These are phyloP conservation scores for Pedionomus torquatus DNA, from an alignment of 2,113 vertebrate species.

Conservation along the genomic window DNA sequence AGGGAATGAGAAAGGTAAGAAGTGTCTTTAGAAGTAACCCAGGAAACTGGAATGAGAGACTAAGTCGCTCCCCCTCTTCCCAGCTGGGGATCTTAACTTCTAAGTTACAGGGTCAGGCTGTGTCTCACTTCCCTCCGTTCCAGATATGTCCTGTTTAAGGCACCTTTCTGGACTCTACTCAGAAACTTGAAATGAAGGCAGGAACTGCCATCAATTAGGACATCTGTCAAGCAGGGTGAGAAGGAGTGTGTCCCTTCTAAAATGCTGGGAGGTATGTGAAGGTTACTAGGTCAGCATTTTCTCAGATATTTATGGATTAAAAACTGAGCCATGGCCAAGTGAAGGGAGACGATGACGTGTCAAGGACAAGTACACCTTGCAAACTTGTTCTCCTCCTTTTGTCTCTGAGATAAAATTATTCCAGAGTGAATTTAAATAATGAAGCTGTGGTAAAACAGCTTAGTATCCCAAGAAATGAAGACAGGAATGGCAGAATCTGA, in stretches of 20 bases:
- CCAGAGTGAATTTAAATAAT: background rate
- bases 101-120: background rate
- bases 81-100: background rate
- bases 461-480: background rate
- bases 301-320: slow-evolving; percentile 63
- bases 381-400: background rate
- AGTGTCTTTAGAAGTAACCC: background rate
- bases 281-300: slow-evolving; percentile 49
- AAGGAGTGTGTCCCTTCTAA: slow-evolving; percentile 8
- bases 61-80: background rate
- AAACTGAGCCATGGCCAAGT: slow-evolving; percentile 4
- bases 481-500: background rate
- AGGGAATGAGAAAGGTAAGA: background rate
- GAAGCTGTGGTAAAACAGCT: background rate
- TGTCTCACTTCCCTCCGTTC: background rate
- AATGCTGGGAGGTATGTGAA: slow-evolving; percentile 12
- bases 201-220: slow-evolving; percentile 9
- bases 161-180: background rate
- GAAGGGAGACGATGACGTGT: background rate
- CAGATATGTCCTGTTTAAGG: background rate
- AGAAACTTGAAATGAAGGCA: background rate
- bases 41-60: background rate
- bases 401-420: background rate
- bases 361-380: slow-evolving; percentile 14
- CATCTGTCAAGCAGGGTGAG: slow-evolving; percentile 11